Conservation (phyloP, 2,888 invertebrate species). For the Ceriagrion tenellum region DNA sequence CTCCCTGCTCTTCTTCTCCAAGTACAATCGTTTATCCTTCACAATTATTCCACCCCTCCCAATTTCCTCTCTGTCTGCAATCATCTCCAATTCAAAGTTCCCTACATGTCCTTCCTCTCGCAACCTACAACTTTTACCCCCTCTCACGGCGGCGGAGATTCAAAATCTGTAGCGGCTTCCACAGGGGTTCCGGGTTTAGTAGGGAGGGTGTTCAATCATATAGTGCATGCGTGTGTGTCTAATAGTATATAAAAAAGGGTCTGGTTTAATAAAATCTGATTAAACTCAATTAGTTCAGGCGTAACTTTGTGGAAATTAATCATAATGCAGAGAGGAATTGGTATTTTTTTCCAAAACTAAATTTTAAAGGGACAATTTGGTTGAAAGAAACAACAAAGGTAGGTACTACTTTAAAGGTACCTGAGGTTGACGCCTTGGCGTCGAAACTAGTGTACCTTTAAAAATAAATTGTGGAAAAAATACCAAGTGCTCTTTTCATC, state of each 20-base stretch:
- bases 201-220: neutral
- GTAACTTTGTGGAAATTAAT: too few relatives aligned
- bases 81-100: neutral
- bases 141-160: neutral
- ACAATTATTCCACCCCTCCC: neutral
- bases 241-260: neutral
- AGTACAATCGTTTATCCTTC: neutral
- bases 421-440: too few relatives aligned
- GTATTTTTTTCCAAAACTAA: too few relatives aligned
- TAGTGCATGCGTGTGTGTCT: neutral
- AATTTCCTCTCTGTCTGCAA: neutral
- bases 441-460: too few relatives aligned
- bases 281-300: too few relatives aligned
- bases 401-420: too few relatives aligned
- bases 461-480: too few relatives aligned
- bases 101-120: neutral
- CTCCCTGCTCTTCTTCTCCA: neutral
- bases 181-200: neutral
- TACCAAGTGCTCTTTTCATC: too few relatives aligned
- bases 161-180: neutral
- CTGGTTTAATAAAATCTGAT: too few relatives aligned
- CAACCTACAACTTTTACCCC: neutral
- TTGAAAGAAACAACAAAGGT: too few relatives aligned
- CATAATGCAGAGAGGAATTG: too few relatives aligned
- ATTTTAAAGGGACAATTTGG: too few relatives aligned